Percentiles rank a stretch among this genome's conserved stretches.
Evolutionary conservation across 92 coral and sea anemone genomes (phyloP).

Genomic region (Palythoa grandiflora): DNA sequence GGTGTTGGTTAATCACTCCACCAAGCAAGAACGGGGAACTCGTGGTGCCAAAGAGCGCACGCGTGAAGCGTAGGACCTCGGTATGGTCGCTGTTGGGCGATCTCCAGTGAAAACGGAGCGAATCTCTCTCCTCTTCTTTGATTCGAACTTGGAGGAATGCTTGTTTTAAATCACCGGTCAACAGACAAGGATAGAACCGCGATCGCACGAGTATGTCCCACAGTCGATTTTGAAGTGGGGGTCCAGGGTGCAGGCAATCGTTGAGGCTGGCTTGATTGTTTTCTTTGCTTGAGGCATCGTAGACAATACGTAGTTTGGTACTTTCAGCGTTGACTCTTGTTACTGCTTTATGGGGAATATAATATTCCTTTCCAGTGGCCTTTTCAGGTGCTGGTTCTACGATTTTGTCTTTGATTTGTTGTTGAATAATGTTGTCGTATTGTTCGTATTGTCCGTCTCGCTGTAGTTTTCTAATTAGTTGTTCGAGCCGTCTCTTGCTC

Average conservation of each 20-base stretch:
- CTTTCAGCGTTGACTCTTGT: conserved; percentile 24
- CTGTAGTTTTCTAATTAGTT: conserved; percentile 34
- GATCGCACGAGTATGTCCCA: conserved; percentile 16
- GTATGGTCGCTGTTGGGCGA: neutral
- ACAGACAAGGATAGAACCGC: conserved; percentile 30
- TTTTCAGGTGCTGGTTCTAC: conserved; percentile 24
- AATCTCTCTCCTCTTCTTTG: conserved; percentile 41
- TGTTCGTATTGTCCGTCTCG: conserved; percentile 27
- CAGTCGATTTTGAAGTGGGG: conserved; percentile 25
- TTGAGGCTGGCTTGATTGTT: conserved; percentile 38
- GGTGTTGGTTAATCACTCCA: conserved; percentile 41
- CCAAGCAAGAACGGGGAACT: conserved; percentile 36
- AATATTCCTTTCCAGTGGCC: conserved; percentile 18
- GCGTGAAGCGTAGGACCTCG: conserved; percentile 27
- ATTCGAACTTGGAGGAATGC: conserved; percentile 48
- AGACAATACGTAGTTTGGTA: conserved; percentile 30
- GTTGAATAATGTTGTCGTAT: conserved; percentile 40
- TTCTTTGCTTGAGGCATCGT: conserved; percentile 26
- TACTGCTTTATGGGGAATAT: conserved; percentile 6
- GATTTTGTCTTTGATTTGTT: conserved; percentile 42
- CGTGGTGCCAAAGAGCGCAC: conserved; percentile 37
- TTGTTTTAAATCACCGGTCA: conserved; percentile 21
- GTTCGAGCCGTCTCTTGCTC: conserved; percentile 34
- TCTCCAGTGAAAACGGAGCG: conserved; percentile 25
- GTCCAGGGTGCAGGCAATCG: conserved; percentile 16